Conservation (phyloP, 1,140 invertebrate species). For the Drosophila athabasca region DNA sequence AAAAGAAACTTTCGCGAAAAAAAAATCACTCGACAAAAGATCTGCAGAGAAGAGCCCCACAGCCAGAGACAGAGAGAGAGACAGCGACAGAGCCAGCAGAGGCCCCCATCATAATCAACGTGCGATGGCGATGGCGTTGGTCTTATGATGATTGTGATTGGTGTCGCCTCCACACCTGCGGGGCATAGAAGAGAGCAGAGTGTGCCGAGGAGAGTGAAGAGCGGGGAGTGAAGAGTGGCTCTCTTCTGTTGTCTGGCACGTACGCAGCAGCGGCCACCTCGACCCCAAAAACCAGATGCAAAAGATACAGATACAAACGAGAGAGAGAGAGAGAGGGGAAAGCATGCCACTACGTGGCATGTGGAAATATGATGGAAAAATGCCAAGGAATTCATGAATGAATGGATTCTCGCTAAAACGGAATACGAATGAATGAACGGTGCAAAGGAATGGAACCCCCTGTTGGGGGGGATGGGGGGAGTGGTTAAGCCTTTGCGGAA, state of each 20-base stretch:
- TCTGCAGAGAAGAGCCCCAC: constrained; percentile 28
- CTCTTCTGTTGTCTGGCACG: constrained; percentile 50
- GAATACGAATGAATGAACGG: constrained; percentile 23
- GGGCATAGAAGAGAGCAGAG: too few relatives aligned
- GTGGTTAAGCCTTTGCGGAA: constrained; percentile 1
- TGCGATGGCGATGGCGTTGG: constrained; percentile 59
- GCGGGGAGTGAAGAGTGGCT: background rate
- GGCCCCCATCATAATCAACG: constrained; percentile 65
- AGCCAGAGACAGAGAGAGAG: too few relatives aligned
- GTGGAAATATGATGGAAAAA: constrained; percentile 54
- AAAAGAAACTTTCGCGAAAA: constrained; percentile 61
- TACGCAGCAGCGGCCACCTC: constrained; percentile 43
- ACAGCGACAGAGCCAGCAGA: too few relatives aligned
- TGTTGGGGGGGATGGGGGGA: background rate
- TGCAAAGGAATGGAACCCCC: too few relatives aligned
- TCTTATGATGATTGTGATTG: constrained; percentile 81
- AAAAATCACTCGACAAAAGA: constrained; percentile 35
- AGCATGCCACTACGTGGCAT: constrained; percentile 47
- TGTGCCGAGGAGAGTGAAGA: too few relatives aligned
- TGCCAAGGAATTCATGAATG: constrained; percentile 71
- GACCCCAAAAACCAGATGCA: constrained; percentile 29
- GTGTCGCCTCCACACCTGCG: constrained; percentile 56
- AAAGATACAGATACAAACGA: constrained; percentile 20
- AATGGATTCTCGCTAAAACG: constrained; percentile 37
- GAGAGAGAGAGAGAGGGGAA: background rate